Conservation (phyloP, 2,113 vertebrate genomes). For the Mellivora capensis region DNA sequence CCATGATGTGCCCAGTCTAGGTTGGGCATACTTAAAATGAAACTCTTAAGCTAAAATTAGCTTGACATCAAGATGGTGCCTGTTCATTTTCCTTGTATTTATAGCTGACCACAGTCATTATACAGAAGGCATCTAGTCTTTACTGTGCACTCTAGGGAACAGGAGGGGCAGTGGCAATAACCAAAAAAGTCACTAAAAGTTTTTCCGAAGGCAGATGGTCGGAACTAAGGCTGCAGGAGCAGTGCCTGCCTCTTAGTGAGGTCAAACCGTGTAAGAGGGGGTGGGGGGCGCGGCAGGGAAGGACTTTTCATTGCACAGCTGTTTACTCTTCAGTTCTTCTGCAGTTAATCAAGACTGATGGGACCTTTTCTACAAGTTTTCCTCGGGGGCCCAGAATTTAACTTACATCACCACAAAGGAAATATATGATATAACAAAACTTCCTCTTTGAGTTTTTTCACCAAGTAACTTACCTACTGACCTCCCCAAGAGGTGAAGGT, state of each 20-base stretch:
- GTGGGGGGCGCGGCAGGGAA: fast-evolving
- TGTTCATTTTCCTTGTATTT: constrained; percentile 74
- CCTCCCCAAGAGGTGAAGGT: not conserved
- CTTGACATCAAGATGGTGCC: constrained; percentile 72
- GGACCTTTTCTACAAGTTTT: not conserved
- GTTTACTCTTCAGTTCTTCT: not conserved
- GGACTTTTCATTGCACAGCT: not conserved
- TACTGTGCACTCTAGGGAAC: constrained; percentile 66
- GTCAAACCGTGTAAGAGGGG: fast-evolving
- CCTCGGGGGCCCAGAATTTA: not conserved
- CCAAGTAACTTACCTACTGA: not conserved
- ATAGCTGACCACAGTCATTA: constrained; percentile 74
- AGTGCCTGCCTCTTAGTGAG: not conserved
- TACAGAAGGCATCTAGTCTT: constrained; percentile 67
- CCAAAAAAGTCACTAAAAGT: not conserved
- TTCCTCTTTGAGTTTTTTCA: not conserved
- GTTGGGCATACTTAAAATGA: constrained; percentile 76
- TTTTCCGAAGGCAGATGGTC: constrained; percentile 33
- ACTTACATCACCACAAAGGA: not conserved
- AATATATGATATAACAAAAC: not conserved
- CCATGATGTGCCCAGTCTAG: constrained; percentile 64
- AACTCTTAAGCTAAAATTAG: constrained; percentile 79
- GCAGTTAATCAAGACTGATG: not conserved
- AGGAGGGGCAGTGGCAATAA: constrained; percentile 50
- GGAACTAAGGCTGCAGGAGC: not conserved